These are phyloP conservation scores for Brachystomella parvula DNA, from an alignment of 1,140 invertebrate species.

Conservation along the genomic window DNA sequence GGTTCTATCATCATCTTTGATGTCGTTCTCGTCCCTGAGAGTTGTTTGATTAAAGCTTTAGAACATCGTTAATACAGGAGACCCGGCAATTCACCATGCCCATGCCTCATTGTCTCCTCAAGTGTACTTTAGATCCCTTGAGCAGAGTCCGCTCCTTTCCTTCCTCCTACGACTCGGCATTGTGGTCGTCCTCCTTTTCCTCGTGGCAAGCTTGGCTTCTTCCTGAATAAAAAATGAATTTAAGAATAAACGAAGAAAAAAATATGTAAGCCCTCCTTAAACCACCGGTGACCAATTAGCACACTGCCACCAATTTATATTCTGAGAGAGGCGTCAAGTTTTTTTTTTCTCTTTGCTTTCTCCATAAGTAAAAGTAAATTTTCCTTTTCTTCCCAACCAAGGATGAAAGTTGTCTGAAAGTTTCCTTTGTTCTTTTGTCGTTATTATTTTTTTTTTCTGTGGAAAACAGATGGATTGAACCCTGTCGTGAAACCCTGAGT, in stretches of 20 bases:
- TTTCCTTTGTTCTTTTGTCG: constrained; percentile 1
- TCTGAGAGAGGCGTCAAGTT: background rate
- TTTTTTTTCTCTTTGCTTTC: background rate
- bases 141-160: background rate
- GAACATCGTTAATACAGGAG: background rate
- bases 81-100: constrained; percentile 3
- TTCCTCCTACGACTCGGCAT: background rate
- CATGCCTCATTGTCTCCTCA: constrained; percentile 9
- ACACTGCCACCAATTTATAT: background rate
- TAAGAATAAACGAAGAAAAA: background rate
- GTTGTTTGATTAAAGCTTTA: background rate
- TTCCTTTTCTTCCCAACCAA: background rate
- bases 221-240: background rate
- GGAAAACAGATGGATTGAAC: constrained; percentile 4
- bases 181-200: background rate
- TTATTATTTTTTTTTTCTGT: background rate
- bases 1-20: background rate
- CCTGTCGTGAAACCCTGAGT: background rate
- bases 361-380: background rate
- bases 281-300: too few relatives aligned
- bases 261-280: background rate
- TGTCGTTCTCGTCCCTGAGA: background rate
- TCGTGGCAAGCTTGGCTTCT: background rate
- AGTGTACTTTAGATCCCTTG: background rate
- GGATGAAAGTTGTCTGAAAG: background rate